A percentile compares a stretch with the other conserved stretches of the same genome.
Evolutionary conservation across 2,888 invertebrate genomes (phyloP).

Genomic region (Philonicus albiceps): DNA sequence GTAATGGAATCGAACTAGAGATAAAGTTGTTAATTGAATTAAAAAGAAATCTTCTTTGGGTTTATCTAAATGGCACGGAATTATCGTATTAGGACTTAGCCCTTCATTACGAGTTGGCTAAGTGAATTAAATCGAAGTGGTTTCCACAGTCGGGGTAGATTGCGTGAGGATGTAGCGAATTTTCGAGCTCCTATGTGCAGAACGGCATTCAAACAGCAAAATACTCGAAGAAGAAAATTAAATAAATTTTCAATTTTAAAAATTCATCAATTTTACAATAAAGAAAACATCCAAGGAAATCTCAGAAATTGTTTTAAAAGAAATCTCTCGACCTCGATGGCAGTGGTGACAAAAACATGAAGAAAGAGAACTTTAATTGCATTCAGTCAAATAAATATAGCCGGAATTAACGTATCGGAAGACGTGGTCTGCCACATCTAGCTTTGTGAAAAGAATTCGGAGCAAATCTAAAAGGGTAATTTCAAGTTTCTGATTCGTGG

Average conservation of each 20-base stretch:
- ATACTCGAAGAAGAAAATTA: neutral
- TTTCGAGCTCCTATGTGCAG: neutral
- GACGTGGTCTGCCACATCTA: neutral
- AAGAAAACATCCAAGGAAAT: neutral
- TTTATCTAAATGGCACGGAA: constrained; percentile 48
- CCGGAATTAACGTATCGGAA: constrained; percentile 13
- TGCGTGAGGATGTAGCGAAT: neutral
- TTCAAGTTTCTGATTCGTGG: neutral
- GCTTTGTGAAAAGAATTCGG: neutral
- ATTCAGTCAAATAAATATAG: constrained; percentile 14
- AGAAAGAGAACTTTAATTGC: constrained; percentile 16
- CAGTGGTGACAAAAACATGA: neutral
- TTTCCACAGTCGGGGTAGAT: neutral
- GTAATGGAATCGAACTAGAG: constrained; percentile 43
- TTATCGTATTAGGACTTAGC: constrained; percentile 47
- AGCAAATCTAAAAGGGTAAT: neutral
- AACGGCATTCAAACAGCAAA: neutral
- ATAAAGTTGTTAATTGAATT: constrained; percentile 49
- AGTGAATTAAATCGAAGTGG: constrained; percentile 38
- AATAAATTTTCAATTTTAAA: constrained; percentile 20
- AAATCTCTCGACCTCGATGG: neutral
- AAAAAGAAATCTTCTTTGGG: constrained; percentile 47
- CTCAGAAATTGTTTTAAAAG: constrained; percentile 20
- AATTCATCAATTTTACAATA: neutral
- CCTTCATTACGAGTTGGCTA: constrained; percentile 39